Evolutionary conservation across 2,888 invertebrate genomes (phyloP).

Genomic region (Melanargia galathea): DNA sequence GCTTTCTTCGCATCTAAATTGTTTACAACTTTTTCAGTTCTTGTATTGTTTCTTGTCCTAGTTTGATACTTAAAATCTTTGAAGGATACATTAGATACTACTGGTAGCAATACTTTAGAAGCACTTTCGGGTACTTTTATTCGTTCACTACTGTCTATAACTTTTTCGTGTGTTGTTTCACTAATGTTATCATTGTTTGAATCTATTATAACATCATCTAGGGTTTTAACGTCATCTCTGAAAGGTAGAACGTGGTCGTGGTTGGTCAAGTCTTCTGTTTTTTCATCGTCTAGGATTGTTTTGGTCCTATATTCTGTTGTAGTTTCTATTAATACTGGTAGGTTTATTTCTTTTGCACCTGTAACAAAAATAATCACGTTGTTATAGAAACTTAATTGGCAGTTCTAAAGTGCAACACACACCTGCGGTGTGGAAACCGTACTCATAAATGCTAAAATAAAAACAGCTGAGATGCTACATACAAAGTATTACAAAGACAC

Average conservation of each 20-base stretch:
- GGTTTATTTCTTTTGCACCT: conserved; percentile 58
- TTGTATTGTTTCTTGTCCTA: conserved; percentile 45
- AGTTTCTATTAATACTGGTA: conserved; percentile 49
- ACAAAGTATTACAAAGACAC: too few species aligned
- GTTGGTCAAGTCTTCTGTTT: conserved; percentile 9
- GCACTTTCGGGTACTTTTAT: conserved; percentile 61
- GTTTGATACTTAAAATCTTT: conserved; percentile 54
- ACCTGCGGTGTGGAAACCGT: too few species aligned
- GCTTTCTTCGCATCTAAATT: conserved; percentile 44
- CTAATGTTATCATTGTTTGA: conserved; percentile 20
- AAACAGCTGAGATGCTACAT: too few species aligned
- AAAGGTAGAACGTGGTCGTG: background rate
- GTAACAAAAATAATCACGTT: conserved; percentile 51
- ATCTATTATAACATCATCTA: conserved; percentile 28
- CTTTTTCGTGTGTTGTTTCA: conserved; percentile 43
- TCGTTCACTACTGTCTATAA: conserved; percentile 45
- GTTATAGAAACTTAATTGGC: too few species aligned
- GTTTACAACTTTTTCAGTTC: conserved; percentile 45
- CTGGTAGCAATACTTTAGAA: conserved; percentile 63
- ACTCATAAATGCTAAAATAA: too few species aligned
- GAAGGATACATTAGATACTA: conserved; percentile 50
- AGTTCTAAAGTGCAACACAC: too few species aligned
- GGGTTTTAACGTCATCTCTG: conserved; percentile 29
- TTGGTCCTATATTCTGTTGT: conserved; percentile 40
- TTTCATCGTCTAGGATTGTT: conserved; percentile 32